Evolutionary conservation across 2,888 invertebrate species (phyloP).

Genomic region (Campoletis raptor): DNA sequence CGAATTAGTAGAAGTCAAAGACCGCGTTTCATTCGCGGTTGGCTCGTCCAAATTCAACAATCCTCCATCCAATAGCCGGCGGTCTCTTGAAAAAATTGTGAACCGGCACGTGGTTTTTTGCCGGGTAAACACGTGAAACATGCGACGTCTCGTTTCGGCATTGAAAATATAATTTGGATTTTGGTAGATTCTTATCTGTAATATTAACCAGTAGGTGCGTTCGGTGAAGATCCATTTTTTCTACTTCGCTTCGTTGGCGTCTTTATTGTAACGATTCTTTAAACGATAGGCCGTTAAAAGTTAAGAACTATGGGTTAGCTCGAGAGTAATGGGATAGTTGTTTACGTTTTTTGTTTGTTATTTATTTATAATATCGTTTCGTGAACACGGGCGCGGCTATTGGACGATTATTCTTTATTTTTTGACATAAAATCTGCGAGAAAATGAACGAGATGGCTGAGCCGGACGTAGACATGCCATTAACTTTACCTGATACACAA

Average conservation of each 20-base stretch:
- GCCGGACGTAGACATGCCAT: constrained; percentile 64
- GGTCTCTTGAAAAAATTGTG: background rate
- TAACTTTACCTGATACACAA: constrained; percentile 79
- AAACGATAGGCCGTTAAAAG: background rate
- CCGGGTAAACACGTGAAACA: background rate
- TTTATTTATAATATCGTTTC: background rate
- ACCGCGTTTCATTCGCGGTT: background rate
- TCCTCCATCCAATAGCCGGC: background rate
- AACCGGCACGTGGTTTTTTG: background rate
- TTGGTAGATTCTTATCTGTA: background rate
- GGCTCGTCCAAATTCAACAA: background rate
- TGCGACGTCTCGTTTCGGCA: background rate
- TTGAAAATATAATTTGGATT: background rate
- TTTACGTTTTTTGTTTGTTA: background rate
- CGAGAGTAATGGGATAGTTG: background rate
- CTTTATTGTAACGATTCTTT: background rate
- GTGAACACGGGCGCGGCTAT: background rate
- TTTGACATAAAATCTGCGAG: background rate
- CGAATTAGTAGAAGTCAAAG: background rate
- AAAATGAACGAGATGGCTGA: constrained; percentile 32
- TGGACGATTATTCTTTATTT: background rate
- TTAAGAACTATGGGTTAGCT: background rate
- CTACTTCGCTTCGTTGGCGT: background rate
- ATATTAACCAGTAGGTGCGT: background rate
- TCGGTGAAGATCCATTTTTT: background rate